These are phyloP conservation scores for Reticulitermes speratus DNA, from an alignment of 1,140 invertebrate genomes.

Conservation along the genomic window DNA sequence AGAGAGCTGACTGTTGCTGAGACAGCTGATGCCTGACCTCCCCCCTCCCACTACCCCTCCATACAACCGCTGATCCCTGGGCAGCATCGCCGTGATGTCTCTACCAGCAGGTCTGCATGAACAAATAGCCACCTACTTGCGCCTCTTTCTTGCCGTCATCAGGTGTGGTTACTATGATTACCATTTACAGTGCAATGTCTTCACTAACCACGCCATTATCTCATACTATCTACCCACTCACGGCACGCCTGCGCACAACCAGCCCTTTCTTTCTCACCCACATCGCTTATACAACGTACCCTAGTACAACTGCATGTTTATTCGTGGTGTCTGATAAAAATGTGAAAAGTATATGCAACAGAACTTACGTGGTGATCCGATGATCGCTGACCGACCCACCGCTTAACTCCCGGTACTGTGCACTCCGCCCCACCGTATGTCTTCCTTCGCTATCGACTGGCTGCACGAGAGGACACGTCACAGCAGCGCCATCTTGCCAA, in stretches of 20 bases:
- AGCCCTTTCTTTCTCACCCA: background rate
- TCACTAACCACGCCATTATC: background rate
- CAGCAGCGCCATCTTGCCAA: background rate
- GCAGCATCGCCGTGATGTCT: background rate
- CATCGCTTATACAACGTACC: background rate
- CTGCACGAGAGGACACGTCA: conserved; percentile 16
- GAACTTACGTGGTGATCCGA: background rate
- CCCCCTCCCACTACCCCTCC: background rate
- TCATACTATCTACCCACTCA: background rate
- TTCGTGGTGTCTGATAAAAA: background rate
- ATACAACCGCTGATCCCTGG: background rate
- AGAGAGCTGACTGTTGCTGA: conserved; percentile 4
- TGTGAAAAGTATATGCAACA: background rate
- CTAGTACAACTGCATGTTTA: background rate
- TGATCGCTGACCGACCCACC: background rate
- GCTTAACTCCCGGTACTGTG: background rate
- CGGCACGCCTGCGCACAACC: background rate
- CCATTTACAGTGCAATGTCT: background rate
- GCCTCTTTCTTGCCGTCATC: background rate
- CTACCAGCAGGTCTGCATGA: conserved; percentile 6
- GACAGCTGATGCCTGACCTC: conserved; percentile 1
- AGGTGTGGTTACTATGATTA: background rate
- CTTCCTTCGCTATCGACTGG: background rate
- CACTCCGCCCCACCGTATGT: background rate
- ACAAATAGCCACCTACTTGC: background rate